These are phyloP conservation scores for Fundulus diaphanus DNA, from an alignment of 2,797 vertebrate species.

Conservation along the genomic window DNA sequence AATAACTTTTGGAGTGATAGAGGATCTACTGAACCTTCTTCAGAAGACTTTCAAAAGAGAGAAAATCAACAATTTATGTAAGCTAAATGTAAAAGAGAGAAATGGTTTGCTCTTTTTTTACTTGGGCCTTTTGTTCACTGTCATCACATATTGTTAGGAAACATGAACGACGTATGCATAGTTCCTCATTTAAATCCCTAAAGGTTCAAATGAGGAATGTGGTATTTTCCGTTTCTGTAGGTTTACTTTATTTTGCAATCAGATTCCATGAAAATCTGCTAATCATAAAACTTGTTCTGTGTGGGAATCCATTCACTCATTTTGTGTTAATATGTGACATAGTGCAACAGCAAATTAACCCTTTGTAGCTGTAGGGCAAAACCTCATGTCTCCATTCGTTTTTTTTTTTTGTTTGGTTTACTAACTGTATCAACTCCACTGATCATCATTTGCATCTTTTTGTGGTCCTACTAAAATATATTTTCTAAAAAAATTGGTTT, in stretches of 20 bases:
- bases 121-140: neutral
- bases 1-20: neutral
- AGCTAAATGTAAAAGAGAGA: neutral
- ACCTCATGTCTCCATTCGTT: neutral
- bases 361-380: neutral
- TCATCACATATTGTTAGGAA: neutral
- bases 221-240: neutral
- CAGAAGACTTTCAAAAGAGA: neutral
- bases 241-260: neutral
- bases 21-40: neutral
- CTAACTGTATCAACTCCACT: neutral
- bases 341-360: neutral
- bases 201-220: neutral
- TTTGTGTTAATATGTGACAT: neutral
- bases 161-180: neutral
- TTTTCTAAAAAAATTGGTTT: neutral
- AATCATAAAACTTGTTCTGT: neutral
- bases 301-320: neutral
- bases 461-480: neutral
- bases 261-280: neutral
- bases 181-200: no score
- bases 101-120: neutral
- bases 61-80: neutral
- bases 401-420: neutral
- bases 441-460: neutral